Evolutionary conservation across 2,797 vertebrate genomes (phyloP).

Genomic region (Galaxias olidus): DNA sequence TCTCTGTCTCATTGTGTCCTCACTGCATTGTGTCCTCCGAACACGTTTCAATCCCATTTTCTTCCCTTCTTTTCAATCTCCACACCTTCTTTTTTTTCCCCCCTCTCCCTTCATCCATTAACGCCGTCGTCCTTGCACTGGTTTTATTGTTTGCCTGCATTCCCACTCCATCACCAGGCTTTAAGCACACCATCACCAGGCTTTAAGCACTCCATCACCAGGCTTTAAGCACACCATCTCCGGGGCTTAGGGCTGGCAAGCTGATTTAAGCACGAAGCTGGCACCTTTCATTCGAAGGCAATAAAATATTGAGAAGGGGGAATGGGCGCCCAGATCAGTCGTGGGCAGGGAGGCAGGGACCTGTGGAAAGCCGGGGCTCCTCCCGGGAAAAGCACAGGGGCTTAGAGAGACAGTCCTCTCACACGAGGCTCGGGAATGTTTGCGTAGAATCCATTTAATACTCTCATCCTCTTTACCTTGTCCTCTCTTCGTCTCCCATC

Average conservation of each 20-base stretch:
- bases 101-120: background rate
- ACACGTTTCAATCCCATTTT: slow-evolving; percentile 22
- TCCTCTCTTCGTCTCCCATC: too few relatives aligned
- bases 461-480: too few relatives aligned
- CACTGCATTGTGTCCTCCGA: slow-evolving; percentile 24
- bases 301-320: slow-evolving; percentile 42
- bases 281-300: slow-evolving; percentile 54
- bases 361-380: background rate
- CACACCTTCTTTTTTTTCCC: background rate
- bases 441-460: too few relatives aligned
- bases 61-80: too few relatives aligned
- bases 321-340: slow-evolving; percentile 29
- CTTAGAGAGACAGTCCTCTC: too few relatives aligned
- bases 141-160: slow-evolving; percentile 7
- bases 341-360: slow-evolving; percentile 19
- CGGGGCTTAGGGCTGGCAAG: slow-evolving; percentile 42
- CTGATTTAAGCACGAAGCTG: slow-evolving; percentile 47
- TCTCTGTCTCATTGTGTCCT: background rate
- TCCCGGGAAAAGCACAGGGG: background rate
- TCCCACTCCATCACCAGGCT: slow-evolving; percentile 17
- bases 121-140: background rate
- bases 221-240: slow-evolving; percentile 48
- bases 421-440: too few relatives aligned
- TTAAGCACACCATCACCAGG: slow-evolving; percentile 49
- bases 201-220: slow-evolving; percentile 35